A percentile compares a stretch with the other conserved stretches of the same genome.
phyloP scores from a whole-genome alignment of 2,113 vertebrate species.

The Saccopteryx bilineata region DNA sequence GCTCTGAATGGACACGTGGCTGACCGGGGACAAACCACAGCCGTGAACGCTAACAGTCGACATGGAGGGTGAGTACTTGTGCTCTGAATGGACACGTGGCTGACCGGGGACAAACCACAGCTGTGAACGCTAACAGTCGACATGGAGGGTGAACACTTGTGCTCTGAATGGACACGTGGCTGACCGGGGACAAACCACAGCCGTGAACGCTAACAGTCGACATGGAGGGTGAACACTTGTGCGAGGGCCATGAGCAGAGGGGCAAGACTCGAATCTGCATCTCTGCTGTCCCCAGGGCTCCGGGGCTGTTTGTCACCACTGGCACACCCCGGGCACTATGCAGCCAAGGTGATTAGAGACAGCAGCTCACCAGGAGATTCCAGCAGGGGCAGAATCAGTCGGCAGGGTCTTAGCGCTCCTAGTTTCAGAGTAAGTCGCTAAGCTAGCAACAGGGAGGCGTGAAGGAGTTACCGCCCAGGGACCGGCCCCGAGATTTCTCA shows the following conservation, averaged over 20 bases:
- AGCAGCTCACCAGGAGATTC: background rate
- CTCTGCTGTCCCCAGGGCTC: accelerated
- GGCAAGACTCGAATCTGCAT: accelerated
- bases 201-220: no score
- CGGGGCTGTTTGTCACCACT: no score
- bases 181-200: no score
- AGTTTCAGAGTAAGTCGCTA: accelerated
- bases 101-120: no score
- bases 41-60: no score
- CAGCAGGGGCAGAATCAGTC: background rate
- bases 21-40: no score
- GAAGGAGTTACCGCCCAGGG: background rate
- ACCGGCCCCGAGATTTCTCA: background rate
- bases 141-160: no score
- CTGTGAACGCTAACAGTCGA: no score
- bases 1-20: no score
- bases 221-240: accelerated
- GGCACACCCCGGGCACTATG: accelerated
- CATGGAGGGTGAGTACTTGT: no score
- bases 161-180: no score
- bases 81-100: background rate
- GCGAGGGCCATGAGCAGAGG: accelerated
- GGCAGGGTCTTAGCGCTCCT: accelerated
- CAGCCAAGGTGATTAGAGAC: accelerated
- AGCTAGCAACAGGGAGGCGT: accelerated